Percentiles rank a stretch among this genome's conserved stretches.
phyloP scores from a whole-genome alignment of 2,797 vertebrate species.

The Lepidocolaptes lacrymiger region DNA sequence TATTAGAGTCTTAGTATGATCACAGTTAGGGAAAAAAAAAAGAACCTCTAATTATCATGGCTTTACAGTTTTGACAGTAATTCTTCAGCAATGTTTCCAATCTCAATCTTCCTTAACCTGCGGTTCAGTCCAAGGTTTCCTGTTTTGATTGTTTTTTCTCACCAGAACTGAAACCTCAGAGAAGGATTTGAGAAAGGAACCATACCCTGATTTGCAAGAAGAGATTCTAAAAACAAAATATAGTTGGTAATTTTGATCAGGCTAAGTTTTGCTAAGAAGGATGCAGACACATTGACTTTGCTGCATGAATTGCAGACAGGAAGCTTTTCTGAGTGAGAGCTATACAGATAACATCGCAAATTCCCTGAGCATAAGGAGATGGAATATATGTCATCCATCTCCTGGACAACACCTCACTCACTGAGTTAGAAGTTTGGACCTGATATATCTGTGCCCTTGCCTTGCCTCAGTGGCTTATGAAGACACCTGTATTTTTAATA shows the following conservation, averaged over 20 bases:
- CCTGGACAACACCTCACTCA: background rate
- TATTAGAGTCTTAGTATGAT: background rate
- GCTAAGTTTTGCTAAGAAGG: background rate
- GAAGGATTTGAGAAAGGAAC: constrained; percentile 25
- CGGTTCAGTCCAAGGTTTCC: background rate
- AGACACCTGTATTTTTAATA: background rate
- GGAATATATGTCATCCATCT: background rate
- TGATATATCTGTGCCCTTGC: background rate
- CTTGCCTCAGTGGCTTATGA: background rate
- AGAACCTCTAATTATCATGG: background rate
- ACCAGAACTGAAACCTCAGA: constrained; percentile 13
- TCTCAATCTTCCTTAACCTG: background rate
- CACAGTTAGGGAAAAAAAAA: background rate
- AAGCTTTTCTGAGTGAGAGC: background rate
- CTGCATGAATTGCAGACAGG: background rate
- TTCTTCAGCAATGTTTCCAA: background rate
- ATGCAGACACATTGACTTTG: background rate
- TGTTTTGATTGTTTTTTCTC: background rate
- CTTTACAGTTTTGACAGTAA: constrained; percentile 27
- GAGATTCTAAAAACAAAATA: background rate
- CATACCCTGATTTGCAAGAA: background rate
- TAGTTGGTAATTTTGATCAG: background rate
- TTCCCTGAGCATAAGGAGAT: background rate
- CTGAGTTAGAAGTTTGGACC: background rate
- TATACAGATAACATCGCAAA: background rate